Conservation (phyloP, 2,797 vertebrate species). For the Pipistrellus kuhlii region DNA sequence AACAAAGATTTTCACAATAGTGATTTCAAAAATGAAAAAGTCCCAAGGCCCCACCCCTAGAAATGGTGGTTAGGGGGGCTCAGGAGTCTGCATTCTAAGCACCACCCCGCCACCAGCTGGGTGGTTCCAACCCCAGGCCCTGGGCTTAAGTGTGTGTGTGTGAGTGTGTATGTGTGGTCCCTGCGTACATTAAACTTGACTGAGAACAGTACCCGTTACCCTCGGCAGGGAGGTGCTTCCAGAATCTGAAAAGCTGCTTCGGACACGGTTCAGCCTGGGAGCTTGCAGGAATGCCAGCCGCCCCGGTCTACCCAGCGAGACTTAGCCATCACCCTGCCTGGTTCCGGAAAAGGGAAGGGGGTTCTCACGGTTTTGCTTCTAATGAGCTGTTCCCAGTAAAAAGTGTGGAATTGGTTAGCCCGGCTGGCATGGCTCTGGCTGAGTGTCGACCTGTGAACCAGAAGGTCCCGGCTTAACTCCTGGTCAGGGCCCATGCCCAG, state of each 20-base stretch:
- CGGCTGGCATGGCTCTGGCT: neutral
- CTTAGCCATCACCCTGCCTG: neutral
- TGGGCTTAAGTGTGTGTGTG: too few relatives aligned
- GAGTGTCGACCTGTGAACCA: neutral
- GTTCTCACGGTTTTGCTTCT: neutral
- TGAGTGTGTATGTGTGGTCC: neutral
- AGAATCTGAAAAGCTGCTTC: neutral
- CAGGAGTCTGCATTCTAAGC: neutral
- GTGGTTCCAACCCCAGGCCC: neutral
- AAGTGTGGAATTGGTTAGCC: neutral
- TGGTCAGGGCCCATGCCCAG: too few relatives aligned
- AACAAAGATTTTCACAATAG: too few relatives aligned
- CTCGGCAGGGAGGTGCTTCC: neutral
- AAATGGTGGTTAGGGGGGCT: neutral
- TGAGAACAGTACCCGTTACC: neutral
- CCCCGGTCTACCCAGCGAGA: neutral
- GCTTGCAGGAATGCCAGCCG: neutral
- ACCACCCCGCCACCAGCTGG: rapidly evolving
- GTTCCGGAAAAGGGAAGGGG: neutral
- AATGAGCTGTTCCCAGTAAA: neutral
- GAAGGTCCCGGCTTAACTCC: neutral
- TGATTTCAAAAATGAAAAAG: too few relatives aligned
- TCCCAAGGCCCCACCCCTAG: neutral
- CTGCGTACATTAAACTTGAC: neutral
- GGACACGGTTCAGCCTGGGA: neutral